Conservation (phyloP, 2,888 invertebrate species). For the Ormyrus nitidulus region DNA sequence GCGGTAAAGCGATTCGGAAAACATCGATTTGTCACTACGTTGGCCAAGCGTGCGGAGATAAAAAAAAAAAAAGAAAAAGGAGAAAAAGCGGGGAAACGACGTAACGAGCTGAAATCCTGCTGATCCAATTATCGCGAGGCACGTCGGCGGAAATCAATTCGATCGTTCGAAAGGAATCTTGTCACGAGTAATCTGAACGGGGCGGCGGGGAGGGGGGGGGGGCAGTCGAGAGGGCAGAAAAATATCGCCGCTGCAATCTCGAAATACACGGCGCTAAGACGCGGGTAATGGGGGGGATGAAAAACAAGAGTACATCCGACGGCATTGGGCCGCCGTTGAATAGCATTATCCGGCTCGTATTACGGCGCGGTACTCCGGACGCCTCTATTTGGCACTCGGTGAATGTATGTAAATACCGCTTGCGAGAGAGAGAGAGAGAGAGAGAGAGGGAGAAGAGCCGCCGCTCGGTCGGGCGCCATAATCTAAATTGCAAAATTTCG, state of each 20-base stretch:
- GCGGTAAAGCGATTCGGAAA: neutral
- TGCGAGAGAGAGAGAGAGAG: neutral
- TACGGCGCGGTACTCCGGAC: slow-evolving; percentile 3
- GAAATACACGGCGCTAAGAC: too few species aligned
- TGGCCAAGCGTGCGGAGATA: too few species aligned
- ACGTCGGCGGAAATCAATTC: too few species aligned
- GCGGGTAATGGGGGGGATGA: too few species aligned
- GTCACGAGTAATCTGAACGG: neutral
- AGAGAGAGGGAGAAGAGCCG: neutral
- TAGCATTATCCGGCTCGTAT: slow-evolving; percentile 3
- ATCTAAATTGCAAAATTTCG: slow-evolving; percentile 48
- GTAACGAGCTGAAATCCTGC: too few species aligned
- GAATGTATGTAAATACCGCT: slow-evolving; percentile 18
- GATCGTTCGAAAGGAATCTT: too few species aligned
- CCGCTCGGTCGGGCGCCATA: neutral
- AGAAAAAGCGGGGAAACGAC: neutral
- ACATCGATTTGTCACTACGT: slow-evolving; percentile 17
- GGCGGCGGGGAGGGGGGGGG: slow-evolving; percentile 35
- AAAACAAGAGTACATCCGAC: too few species aligned
- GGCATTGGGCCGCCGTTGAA: neutral
- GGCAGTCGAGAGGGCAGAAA: neutral
- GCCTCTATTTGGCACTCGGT: slow-evolving; percentile 6
- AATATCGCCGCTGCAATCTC: neutral
- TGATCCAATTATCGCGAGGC: too few species aligned
- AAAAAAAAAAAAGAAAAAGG: neutral